A percentile compares a stretch with the other conserved stretches of the same genome.
phyloP scores from a whole-genome alignment of 2,888 invertebrate genomes.

The Craniophora ligustri region DNA sequence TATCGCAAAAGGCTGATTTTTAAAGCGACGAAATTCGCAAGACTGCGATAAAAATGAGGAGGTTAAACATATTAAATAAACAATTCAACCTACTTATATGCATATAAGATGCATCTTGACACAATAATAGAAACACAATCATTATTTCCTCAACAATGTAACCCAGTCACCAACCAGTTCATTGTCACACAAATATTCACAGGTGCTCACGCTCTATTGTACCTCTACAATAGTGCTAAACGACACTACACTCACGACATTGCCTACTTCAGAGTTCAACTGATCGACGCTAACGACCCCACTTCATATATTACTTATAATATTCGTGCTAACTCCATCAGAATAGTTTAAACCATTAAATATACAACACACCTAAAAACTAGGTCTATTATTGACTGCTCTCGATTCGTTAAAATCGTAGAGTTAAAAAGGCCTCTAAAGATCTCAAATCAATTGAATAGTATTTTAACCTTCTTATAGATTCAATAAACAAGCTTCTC shows the following conservation, averaged over 20 bases:
- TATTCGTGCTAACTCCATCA: neutral
- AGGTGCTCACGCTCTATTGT: conserved; percentile 45
- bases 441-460: too few species aligned
- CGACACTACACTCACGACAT: conserved; percentile 32
- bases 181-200: conserved; percentile 38
- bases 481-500: conserved; percentile 27
- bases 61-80: neutral
- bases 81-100: neutral
- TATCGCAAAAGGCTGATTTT: too few species aligned
- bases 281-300: conserved; percentile 4
- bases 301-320: conserved; percentile 14
- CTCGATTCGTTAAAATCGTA: neutral
- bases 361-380: conserved; percentile 3
- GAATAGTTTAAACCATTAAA: neutral
- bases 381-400: neutral
- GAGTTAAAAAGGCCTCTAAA: too few species aligned
- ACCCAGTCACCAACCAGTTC: conserved; percentile 16
- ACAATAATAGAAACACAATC: conserved; percentile 13
- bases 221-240: conserved; percentile 29
- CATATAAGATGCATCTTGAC: neutral
- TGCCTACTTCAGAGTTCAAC: conserved; percentile 8
- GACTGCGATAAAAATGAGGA: neutral
- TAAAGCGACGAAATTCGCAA: neutral
- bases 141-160: conserved; percentile 14
- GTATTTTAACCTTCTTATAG: neutral